Base-by-base conservation (phyloP, 2,113 vertebrate species). In the Siphamia tubifer region DNA sequence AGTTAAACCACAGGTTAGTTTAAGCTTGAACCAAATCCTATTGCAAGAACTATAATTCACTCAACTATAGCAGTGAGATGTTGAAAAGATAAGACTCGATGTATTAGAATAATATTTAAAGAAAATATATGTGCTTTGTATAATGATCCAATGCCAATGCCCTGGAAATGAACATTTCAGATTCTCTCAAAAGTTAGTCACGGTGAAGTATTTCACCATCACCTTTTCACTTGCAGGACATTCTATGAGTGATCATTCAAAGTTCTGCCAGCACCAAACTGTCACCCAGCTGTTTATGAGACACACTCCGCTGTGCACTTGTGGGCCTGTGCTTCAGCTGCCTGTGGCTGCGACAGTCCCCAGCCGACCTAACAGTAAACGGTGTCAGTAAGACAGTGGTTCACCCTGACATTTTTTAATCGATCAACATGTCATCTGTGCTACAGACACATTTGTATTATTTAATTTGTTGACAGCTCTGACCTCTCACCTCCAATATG, bases 221-320 rank as follows among this genome's bases (percentile, higher is more conserved):
- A 45, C 40, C 44, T 21, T 17, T 67, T 13, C 47, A 30, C 54
- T 44, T 38, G 48, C 8, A 31, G 83, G 80, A 82, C 69, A 74
- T 57, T 28, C 38, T 81, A 53, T 71, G 70, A 80, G 69, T 60
- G 52, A 84, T 81, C 60, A 85, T 85, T 79, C 69, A 57, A 36
- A 51, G 34, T 55, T 71, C 39, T 16, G 2, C 2, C 56, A 63
- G 51, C 65, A 53, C 36, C 57, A 25, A 52, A 53, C 63, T 79
- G 83, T 83, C 82, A 79, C 47, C 24, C 19, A 30, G 12, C 73
- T 81, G 68, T 70, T 85, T 72, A 69, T 74, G 53, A 82, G 78
- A 69, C 63, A 58, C 74, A 68, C 49, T 25, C 61, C 21, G 42
- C 49, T 55, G 48, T 65, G 76, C 58, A 42, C 52, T 60, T 23